Base-by-base conservation (phyloP, 2,797 vertebrate species). In the Channallabes apus region DNA sequence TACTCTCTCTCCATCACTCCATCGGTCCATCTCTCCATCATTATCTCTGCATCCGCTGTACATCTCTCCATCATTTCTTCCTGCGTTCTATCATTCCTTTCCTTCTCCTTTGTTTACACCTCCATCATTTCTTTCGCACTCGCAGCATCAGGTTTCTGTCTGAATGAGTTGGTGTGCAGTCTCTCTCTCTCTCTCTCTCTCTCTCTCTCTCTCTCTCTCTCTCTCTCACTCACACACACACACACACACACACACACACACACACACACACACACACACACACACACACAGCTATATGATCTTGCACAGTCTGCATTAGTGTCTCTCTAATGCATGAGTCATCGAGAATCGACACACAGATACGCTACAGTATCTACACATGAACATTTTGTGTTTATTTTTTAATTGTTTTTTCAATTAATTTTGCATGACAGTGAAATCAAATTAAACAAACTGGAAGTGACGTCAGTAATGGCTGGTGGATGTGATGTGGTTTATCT, bases 111-210 rank as follows among this genome's bases (percentile, higher is more conserved):
- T 15, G n/a, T 75, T 76, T 20, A 78, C 61, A 29, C 29, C 58
- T 61, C 32, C 76, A 78, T 35, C 58, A 24, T 77, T 77, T 22
- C 20, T 22, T 77, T 4, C 4, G 5, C 15, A 9, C 17, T 3
- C 54, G 20, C 56, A 78, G 56, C 75, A 61, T 78, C 75, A 78
- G 75, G 56, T 78, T 78, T 59, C 56, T 35, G 75, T 35, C 56
- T 22, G 9, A 35, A 14, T 20, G 24, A 73, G 24, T 73, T 73
- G n/a, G 4, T 73, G 71, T 51, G 24, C 41, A 46, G 71, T 73
- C 41, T 71, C 35, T 71, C 41, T 41, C 22, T n/a, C 69, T 46
- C 22, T 46, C 38, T 46, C 69, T 46, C 69, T 24, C 38, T 41
- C 69, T 46, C 38, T 46, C 69, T 41, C 69, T 41, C 69, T 24